phyloP scores from a whole-genome alignment of 2,888 invertebrate species.

The Agrotis exclamationis region DNA sequence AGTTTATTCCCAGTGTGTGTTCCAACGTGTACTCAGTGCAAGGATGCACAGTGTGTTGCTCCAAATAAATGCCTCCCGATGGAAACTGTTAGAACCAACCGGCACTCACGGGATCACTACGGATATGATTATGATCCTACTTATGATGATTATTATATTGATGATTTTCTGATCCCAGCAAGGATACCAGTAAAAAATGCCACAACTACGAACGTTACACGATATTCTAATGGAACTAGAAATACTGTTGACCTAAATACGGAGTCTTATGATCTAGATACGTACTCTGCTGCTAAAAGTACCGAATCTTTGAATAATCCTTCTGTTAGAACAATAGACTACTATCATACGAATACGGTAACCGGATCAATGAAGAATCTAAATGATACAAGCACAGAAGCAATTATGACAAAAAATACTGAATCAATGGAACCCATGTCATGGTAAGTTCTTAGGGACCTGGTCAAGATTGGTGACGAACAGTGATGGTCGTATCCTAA shows the following conservation, averaged over 20 bases:
- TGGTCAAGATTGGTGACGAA: background rate
- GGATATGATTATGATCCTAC: background rate
- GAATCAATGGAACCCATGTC: background rate
- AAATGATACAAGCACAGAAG: background rate
- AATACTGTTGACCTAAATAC: background rate
- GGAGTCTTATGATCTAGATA: background rate
- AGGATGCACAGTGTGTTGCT: slow-evolving; percentile 26
- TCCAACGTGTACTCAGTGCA: slow-evolving; percentile 40
- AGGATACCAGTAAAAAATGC: slow-evolving; percentile 1
- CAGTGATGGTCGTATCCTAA: background rate
- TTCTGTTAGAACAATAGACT: background rate
- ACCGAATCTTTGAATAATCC: background rate
- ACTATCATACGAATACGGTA: background rate
- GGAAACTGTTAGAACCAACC: background rate
- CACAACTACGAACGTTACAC: background rate
- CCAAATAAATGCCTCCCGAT: slow-evolving; percentile 30
- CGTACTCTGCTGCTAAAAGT: background rate
- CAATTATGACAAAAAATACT: background rate
- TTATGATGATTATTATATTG: slow-evolving; percentile 6
- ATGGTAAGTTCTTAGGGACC: slow-evolving; percentile 18
- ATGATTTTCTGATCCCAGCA: background rate
- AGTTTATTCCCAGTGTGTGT: slow-evolving; percentile 25
- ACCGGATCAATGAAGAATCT: background rate
- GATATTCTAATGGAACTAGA: slow-evolving; percentile 20
- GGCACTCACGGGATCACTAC: background rate